phyloP scores from a whole-genome alignment of 2,113 vertebrate genomes.

The Narcine bancroftii region DNA sequence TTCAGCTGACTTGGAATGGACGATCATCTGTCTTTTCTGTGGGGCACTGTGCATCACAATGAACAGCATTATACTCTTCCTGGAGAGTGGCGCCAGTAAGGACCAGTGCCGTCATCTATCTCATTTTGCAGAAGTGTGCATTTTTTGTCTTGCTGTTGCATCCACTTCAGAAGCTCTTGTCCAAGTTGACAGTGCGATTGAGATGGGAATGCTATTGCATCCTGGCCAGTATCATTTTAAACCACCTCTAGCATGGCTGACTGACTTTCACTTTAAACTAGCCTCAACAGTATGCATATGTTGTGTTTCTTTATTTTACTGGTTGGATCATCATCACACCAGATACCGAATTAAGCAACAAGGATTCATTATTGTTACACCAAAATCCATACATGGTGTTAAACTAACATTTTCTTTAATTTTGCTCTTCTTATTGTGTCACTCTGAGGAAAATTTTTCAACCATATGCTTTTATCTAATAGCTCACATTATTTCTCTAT shows the following conservation, averaged over 20 bases:
- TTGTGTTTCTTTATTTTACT: not conserved
- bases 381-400: not conserved
- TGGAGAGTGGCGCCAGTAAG: constrained; percentile 29
- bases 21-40: constrained; percentile 21
- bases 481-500: constrained; percentile 23
- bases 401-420: constrained; percentile 31
- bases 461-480: not conserved
- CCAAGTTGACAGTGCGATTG: not conserved
- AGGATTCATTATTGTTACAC: not conserved
- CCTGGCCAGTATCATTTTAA: constrained; percentile 27
- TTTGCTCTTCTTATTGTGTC: not conserved
- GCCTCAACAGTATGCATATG: not conserved
- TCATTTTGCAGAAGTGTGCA: constrained; percentile 22
- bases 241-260: not conserved
- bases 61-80: constrained; percentile 30
- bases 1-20: constrained; percentile 24
- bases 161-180: constrained; percentile 9
- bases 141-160: constrained; percentile 18
- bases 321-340: constrained; percentile 17
- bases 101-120: constrained; percentile 25
- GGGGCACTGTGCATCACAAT: constrained; percentile 20
- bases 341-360: not conserved
- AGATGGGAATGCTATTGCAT: constrained; percentile 11
- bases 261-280: not conserved
- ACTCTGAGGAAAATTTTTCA: constrained; percentile 1